Base-by-base conservation (phyloP, 2,113 vertebrate genomes). In the Ptilorrhoa leucosticta region DNA sequence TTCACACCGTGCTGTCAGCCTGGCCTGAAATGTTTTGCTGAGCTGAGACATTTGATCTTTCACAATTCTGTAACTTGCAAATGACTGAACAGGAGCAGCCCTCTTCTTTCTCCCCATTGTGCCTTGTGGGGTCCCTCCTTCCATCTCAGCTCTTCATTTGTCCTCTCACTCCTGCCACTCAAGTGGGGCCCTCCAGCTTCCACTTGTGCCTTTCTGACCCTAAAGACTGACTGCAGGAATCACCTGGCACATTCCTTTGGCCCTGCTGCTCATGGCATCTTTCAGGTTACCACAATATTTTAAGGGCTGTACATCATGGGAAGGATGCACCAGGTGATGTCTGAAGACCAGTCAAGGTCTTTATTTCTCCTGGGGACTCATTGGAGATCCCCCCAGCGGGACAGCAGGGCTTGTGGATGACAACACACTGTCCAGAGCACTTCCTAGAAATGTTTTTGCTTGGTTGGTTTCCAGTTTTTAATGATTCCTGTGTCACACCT, bases 311-410 rank as follows among this genome's bases (percentile, higher is more conserved):
- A 1, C 28, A 4, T 58, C 31, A 18, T 9, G 11, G 48, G 57
- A n/a, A 64, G 27, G 63, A 26, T 85, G 42, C 11, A 45, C 23
- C 11, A 5, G 19, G 10, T 85, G 35, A 39, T 22, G 45, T 60
- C 45, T 39, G 63, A 77, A 23, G n/a, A 75, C 18, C 8, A 21
- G 48, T 18, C 71, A 30, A 65, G 21, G 9, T 73, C 54, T 54
- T 54, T 2, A 1, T 86, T 69, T 70, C 26, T 86, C 8, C 16
- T 30, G 10, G 4, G 18, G 1, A 15, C 11, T 72, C 9, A 6
- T 10, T 77, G 15, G 24, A 83, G 12, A n/a, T 45, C 2, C 4
- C 5, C 3, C 0, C 2, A 12, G 0, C 0, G 0, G 28, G 14
- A 6, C 40, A 83, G 27, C 11, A 48, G 65, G 26, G 13, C 23